Percentiles rank a stretch among this genome's conserved stretches.
Conservation (phyloP, 2,797 vertebrate species). For the Leptoclinus maculatus region DNA sequence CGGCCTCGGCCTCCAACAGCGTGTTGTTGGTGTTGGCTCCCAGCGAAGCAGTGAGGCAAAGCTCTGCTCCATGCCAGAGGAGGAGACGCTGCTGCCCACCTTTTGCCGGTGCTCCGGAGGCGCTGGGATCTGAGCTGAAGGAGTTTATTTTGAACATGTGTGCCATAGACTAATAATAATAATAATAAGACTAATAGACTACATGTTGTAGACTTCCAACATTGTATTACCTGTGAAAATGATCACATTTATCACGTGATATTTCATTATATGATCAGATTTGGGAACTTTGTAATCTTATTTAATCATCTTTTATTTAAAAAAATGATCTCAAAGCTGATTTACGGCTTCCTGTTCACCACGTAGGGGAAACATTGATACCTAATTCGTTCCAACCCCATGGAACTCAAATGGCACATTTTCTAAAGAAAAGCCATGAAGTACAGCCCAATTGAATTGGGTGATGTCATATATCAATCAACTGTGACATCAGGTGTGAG, state of each 20-base stretch:
- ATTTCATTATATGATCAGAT: not conserved
- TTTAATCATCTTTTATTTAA: not conserved
- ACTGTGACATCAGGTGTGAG: conserved; percentile 17
- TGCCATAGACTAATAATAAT: no score
- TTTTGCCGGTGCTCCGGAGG: not conserved
- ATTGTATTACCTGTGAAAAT: not conserved
- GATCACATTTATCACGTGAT: not conserved
- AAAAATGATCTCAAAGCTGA: not conserved
- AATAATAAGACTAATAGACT: no score
- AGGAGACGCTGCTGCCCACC: not conserved
- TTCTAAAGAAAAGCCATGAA: conserved; percentile 9
- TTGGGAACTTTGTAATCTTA: not conserved
- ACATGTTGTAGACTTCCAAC: not conserved
- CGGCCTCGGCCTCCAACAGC: not conserved
- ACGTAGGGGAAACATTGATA: not conserved
- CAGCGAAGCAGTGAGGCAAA: not conserved
- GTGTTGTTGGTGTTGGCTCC: not conserved
- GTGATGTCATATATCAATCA: conserved; percentile 19
- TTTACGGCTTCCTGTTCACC: not conserved
- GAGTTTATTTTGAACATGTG: not conserved
- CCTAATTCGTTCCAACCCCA: not conserved
- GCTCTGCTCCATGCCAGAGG: not conserved
- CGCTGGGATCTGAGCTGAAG: not conserved
- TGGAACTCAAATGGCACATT: conserved; percentile 9
- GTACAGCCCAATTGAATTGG: conserved; percentile 7